Conservation (phyloP, 2,888 invertebrate genomes). For the Drosophila greeni region DNA sequence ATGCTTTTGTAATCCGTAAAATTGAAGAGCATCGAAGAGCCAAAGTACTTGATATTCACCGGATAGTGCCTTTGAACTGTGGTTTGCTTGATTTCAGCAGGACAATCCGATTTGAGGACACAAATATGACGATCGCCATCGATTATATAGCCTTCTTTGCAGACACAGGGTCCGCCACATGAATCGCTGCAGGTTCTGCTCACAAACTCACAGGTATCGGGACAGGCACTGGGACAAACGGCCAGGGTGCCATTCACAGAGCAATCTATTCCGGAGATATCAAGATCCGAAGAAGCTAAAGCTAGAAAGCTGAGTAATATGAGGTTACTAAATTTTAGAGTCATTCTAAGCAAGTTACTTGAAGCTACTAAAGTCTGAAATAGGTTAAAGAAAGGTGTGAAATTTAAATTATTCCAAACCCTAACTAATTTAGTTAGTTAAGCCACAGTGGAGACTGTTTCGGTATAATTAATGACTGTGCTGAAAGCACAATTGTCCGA, state of each 20-base stretch:
- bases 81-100: background rate
- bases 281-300: background rate
- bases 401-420: background rate
- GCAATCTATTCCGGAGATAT: slow-evolving; percentile 7
- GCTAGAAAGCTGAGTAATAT: background rate
- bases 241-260: slow-evolving; percentile 9
- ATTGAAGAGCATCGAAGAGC: slow-evolving; percentile 10
- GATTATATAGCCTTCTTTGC: slow-evolving; percentile 22
- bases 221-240: slow-evolving; percentile 12
- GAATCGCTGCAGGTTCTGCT: background rate
- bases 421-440: background rate
- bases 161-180: slow-evolving; percentile 24
- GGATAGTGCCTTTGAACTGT: background rate
- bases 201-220: slow-evolving; percentile 19
- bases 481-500: background rate
- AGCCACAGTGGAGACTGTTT: too few relatives aligned
- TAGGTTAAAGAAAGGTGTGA: background rate
- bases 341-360: too few relatives aligned
- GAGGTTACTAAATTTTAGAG: background rate
- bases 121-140: slow-evolving; percentile 11
- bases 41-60: slow-evolving; percentile 12
- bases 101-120: slow-evolving; percentile 14
- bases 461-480: background rate
- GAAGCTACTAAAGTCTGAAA: too few relatives aligned
- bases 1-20: slow-evolving; percentile 1